These are phyloP conservation scores for Chamaetylas fuelleborni DNA, from an alignment of 2,113 vertebrate species.

Conservation along the genomic window DNA sequence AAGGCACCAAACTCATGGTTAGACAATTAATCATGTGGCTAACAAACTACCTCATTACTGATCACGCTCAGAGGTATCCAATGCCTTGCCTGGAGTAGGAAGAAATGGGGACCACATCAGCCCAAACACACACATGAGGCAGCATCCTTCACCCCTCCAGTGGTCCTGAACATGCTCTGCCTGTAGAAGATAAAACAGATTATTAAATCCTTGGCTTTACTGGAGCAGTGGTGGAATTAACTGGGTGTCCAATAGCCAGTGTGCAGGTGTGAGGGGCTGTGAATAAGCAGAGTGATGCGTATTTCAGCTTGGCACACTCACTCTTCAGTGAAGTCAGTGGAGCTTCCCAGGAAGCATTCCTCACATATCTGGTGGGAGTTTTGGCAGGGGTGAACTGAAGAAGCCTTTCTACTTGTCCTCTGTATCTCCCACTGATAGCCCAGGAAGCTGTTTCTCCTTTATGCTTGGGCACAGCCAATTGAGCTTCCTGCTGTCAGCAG, in stretches of 20 bases:
- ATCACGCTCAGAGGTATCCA: rapidly evolving
- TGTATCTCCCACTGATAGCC: neutral
- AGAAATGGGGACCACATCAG: neutral
- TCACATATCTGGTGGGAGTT: neutral
- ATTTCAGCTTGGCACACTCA: neutral
- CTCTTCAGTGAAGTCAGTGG: neutral
- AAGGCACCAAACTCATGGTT: neutral
- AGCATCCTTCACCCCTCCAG: neutral
- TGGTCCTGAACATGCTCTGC: neutral
- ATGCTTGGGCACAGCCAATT: neutral
- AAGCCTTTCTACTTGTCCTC: neutral
- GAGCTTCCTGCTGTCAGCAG: neutral
- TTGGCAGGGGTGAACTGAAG: neutral
- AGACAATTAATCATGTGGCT: neutral
- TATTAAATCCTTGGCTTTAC: neutral
- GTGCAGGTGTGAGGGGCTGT: neutral
- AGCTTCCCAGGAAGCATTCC: neutral
- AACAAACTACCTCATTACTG: neutral
- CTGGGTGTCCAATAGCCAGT: neutral
- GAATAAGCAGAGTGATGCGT: neutral
- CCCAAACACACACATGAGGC: rapidly evolving
- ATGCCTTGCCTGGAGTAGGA: neutral
- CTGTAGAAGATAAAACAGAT: neutral
- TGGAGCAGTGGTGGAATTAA: neutral
- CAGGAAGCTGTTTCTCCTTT: neutral